phyloP scores from a whole-genome alignment of 2,797 vertebrate species.

The Macropus fuliginosus region DNA sequence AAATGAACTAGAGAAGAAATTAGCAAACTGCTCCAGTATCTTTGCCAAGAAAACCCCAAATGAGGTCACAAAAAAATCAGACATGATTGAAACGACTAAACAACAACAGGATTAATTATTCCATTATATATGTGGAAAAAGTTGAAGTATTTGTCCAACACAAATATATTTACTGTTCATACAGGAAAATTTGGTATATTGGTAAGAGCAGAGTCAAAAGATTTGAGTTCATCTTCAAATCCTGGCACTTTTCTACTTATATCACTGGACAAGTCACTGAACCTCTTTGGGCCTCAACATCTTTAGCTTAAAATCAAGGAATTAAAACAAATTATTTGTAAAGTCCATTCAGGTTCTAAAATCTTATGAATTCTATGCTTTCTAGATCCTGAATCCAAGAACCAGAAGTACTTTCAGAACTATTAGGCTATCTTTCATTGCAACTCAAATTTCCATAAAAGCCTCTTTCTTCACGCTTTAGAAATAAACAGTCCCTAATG shows the following conservation, averaged over 20 bases:
- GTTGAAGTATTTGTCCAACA: conserved; percentile 41
- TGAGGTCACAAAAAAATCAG: too few species aligned
- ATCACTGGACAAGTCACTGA: not conserved
- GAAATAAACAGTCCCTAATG: conserved; percentile 49
- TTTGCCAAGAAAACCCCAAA: not conserved
- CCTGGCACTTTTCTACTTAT: not conserved
- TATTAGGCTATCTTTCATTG: not conserved
- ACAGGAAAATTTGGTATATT: conserved; percentile 29
- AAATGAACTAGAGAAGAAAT: not conserved
- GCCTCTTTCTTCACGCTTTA: conserved; percentile 30
- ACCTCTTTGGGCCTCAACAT: not conserved
- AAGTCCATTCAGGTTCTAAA: not conserved
- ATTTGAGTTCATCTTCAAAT: not conserved
- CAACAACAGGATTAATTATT: not conserved
- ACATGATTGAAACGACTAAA: not conserved
- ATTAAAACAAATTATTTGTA: not conserved
- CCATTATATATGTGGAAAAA: not conserved
- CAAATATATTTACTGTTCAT: conserved; percentile 46
- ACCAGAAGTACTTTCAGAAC: not conserved
- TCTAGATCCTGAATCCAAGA: not conserved
- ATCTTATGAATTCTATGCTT: not conserved
- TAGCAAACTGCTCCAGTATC: not conserved
- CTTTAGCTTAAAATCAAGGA: not conserved
- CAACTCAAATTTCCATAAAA: not conserved
- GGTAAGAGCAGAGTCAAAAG: not conserved